Percentiles rank a stretch among this genome's conserved stretches.
Evolutionary conservation across 2,888 invertebrate species (phyloP).

Genomic region (Rotaria socialis): DNA sequence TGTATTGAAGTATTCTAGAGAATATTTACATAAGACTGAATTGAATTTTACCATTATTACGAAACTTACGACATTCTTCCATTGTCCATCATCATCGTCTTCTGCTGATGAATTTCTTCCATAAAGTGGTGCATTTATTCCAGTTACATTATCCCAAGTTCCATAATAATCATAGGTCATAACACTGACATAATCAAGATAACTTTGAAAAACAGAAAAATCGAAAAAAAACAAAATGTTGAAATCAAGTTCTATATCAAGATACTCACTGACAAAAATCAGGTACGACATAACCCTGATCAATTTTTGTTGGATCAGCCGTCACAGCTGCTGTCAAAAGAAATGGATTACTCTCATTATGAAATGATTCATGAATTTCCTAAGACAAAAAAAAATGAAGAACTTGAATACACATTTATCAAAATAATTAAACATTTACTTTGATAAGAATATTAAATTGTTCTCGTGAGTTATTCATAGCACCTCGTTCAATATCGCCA

Average conservation of each 20-base stretch:
- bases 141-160: constrained; percentile 46
- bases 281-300: constrained; percentile 43
- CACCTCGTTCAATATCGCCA: constrained; percentile 43
- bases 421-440: background rate
- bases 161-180: constrained; percentile 46
- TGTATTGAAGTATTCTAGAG: constrained; percentile 41
- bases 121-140: constrained; percentile 45
- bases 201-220: background rate
- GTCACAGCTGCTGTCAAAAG: constrained; percentile 43
- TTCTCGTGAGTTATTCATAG: constrained; percentile 39
- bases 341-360: constrained; percentile 36
- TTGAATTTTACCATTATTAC: background rate
- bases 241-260: too few species aligned
- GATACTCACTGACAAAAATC: constrained; percentile 38
- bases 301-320: constrained; percentile 43
- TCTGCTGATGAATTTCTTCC: background rate
- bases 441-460: constrained; percentile 42
- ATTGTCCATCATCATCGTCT: constrained; percentile 38
- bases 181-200: constrained; percentile 41
- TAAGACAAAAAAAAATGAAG: background rate
- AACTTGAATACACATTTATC: too few species aligned
- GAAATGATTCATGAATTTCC: constrained; percentile 39
- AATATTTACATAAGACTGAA: background rate
- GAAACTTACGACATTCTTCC: constrained; percentile 44
- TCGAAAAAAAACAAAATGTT: too few species aligned